A percentile compares a stretch with the other conserved stretches of the same genome.
Conservation (phyloP, 2,797 vertebrate genomes). For the Diplodus sargus region DNA sequence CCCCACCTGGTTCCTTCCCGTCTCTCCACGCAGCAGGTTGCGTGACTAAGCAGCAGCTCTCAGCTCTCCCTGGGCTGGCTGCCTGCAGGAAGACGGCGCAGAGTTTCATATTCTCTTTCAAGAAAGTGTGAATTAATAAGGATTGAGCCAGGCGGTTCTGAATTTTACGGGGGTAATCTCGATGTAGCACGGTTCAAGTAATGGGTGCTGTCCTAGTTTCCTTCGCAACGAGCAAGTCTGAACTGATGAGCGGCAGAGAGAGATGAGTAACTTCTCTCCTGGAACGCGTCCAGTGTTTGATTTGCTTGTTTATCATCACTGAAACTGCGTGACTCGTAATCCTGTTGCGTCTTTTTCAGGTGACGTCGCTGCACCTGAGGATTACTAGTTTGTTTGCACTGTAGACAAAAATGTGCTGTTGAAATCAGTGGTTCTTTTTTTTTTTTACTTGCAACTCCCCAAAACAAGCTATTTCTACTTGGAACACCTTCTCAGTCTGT, state of each 20-base stretch:
- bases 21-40: slow-evolving; percentile 50
- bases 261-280: background rate
- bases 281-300: slow-evolving; percentile 7
- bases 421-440: background rate
- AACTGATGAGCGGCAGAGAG: slow-evolving; percentile 31
- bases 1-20: slow-evolving; percentile 58
- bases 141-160: slow-evolving; percentile 40
- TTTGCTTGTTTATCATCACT: slow-evolving; percentile 32
- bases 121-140: slow-evolving; percentile 61
- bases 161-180: slow-evolving; percentile 22
- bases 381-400: slow-evolving; percentile 3
- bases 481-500: background rate
- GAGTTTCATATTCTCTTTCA: slow-evolving; percentile 58
- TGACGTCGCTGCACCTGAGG: background rate
- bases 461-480: background rate
- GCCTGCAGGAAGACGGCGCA: slow-evolving; percentile 47
- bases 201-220: slow-evolving; percentile 31
- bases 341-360: background rate
- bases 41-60: slow-evolving; percentile 48
- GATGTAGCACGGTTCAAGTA: slow-evolving; percentile 31
- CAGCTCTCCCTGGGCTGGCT: slow-evolving; percentile 36
- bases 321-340: background rate
- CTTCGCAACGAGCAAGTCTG: slow-evolving; percentile 31
- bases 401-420: background rate
- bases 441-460: background rate